These are phyloP conservation scores for Acanthoscelides obtectus DNA, from an alignment of 2,888 invertebrate genomes.

Conservation along the genomic window DNA sequence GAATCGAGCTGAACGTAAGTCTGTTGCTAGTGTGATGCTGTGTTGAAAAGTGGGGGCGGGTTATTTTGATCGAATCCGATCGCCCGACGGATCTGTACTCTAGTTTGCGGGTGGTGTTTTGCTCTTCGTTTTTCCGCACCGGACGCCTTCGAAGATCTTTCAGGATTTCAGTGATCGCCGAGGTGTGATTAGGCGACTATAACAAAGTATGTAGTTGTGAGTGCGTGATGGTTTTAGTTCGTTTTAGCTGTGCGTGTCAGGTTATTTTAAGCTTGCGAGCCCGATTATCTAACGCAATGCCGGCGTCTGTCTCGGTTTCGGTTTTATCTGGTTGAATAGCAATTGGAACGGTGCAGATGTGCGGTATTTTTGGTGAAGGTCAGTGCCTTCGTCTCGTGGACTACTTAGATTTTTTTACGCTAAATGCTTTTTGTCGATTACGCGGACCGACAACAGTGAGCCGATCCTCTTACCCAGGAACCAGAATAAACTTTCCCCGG, in stretches of 20 bases:
- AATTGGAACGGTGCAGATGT: neutral
- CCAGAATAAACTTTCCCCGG: too few species aligned
- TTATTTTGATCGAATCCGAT: slow-evolving; percentile 4
- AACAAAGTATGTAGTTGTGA: neutral
- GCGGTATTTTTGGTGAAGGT: neutral
- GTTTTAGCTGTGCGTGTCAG: neutral
- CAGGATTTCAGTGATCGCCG: neutral
- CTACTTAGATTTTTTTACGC: too few species aligned
- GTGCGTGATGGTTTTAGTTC: neutral
- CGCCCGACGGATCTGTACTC: slow-evolving; percentile 4
- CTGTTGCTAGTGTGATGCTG: slow-evolving; percentile 11
- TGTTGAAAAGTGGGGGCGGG: slow-evolving; percentile 7
- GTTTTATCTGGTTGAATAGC: neutral
- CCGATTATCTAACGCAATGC: neutral
- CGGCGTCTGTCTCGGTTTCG: neutral
- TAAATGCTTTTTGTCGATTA: too few species aligned
- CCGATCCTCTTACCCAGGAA: too few species aligned
- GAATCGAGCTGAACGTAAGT: slow-evolving; percentile 25
- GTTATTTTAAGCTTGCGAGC: neutral
- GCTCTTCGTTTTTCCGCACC: neutral
- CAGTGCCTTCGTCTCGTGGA: neutral
- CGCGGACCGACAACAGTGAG: too few species aligned
- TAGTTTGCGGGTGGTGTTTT: slow-evolving; percentile 4
- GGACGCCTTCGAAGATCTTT: neutral
- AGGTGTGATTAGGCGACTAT: neutral